A percentile compares a stretch with the other conserved stretches of the same genome.
Conservation (phyloP, 2,888 invertebrate genomes). For the Lasioglossum lativentre region DNA sequence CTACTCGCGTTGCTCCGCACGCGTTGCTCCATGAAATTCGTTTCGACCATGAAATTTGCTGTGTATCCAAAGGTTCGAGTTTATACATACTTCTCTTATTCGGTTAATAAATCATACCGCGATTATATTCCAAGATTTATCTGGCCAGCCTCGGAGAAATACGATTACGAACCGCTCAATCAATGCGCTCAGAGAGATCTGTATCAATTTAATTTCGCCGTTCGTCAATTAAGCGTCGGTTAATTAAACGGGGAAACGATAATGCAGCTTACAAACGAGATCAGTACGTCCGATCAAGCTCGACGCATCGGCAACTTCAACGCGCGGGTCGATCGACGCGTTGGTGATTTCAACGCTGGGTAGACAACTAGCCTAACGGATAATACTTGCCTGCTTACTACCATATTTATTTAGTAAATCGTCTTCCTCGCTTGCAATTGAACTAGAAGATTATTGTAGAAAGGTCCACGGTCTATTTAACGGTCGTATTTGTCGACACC, state of each 20-base stretch:
- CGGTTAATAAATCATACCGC: background rate
- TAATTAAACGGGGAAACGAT: slow-evolving; percentile 39
- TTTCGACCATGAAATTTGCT: background rate
- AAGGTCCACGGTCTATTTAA: background rate
- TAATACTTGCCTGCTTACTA: background rate
- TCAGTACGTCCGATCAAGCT: slow-evolving; percentile 21
- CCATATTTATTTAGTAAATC: background rate
- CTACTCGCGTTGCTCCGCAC: background rate
- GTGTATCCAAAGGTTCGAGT: background rate
- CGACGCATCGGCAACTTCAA: slow-evolving; percentile 41
- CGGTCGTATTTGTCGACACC: too few species aligned
- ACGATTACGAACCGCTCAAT: background rate
- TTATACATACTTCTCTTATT: background rate
- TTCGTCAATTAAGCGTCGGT: slow-evolving; percentile 38
- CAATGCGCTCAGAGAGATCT: background rate
- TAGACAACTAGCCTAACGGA: slow-evolving; percentile 11
- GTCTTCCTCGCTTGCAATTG: too few species aligned
- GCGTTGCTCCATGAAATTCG: background rate
- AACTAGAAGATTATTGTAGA: background rate
- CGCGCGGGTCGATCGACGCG: background rate
- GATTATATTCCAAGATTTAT: background rate
- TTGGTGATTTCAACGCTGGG: slow-evolving; percentile 64
- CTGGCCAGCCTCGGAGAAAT: background rate
- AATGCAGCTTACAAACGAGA: slow-evolving; percentile 26
- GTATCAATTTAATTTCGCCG: slow-evolving; percentile 36